A percentile compares a stretch with the other conserved stretches of the same genome.
These are phyloP conservation scores for Daphoenositta chrysoptera DNA, from an alignment of 2,113 vertebrate species.

Conservation along the genomic window DNA sequence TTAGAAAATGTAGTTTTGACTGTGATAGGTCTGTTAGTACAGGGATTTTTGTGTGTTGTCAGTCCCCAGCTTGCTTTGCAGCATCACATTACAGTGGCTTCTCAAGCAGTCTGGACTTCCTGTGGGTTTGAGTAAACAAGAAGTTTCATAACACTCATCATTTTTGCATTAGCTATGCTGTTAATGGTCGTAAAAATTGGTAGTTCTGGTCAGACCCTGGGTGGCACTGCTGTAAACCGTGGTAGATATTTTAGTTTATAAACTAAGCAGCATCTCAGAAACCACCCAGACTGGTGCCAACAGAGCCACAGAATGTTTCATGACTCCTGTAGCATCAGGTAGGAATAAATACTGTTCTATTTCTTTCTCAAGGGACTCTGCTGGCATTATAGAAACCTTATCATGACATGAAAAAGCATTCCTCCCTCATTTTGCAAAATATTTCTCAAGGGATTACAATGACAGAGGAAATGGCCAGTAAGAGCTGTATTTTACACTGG, in stretches of 20 bases:
- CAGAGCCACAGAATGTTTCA: not conserved
- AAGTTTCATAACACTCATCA: not conserved
- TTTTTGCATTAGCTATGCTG: not conserved
- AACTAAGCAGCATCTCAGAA: not conserved
- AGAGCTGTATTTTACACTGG: not conserved
- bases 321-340: not conserved
- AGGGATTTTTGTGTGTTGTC: not conserved
- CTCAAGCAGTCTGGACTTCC: not conserved
- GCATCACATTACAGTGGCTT: not conserved
- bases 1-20: not conserved
- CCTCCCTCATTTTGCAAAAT: not conserved
- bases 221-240: not conserved
- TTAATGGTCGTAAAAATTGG: not conserved
- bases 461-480: not conserved
- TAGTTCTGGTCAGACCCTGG: not conserved
- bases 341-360: not conserved
- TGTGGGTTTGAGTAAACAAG: slow-evolving; percentile 15
- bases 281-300: not conserved
- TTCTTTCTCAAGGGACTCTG: not conserved
- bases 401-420: not conserved
- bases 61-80: not conserved
- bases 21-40: not conserved
- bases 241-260: not conserved
- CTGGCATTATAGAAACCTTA: not conserved
- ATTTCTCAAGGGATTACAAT: not conserved